Evolutionary conservation across 2,797 vertebrate genomes (phyloP).

Genomic region (Sebastes steindachneri): DNA sequence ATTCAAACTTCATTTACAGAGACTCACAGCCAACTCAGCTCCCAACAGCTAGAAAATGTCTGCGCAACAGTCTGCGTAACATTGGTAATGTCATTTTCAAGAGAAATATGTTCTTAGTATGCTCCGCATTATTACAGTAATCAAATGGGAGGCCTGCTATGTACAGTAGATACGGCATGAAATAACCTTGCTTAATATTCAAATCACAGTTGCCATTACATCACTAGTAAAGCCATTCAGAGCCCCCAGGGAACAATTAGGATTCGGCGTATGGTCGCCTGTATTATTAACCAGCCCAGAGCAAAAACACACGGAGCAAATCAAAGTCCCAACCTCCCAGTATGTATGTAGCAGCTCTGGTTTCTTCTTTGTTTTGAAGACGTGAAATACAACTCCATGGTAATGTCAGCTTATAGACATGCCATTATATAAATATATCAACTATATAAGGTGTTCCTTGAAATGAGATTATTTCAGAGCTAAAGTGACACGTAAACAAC

Average conservation of each 20-base stretch:
- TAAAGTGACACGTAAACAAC: neutral
- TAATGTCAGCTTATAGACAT: neutral
- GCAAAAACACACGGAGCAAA: slow-evolving; percentile 12
- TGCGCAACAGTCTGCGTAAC: neutral
- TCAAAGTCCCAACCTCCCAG: slow-evolving; percentile 5
- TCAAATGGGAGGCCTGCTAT: neutral
- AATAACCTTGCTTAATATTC: slow-evolving; percentile 31
- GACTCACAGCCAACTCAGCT: neutral
- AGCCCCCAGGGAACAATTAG: slow-evolving; percentile 23
- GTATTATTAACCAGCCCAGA: slow-evolving; percentile 30
- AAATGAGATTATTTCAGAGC: neutral
- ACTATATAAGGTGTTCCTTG: no score
- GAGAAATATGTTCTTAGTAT: neutral
- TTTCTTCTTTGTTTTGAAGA: neutral
- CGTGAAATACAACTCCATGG: neutral
- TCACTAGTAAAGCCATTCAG: neutral
- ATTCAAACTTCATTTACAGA: neutral
- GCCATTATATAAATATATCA: neutral
- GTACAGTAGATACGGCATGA: neutral
- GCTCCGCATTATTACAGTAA: neutral
- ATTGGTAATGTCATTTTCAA: neutral
- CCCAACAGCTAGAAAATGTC: neutral
- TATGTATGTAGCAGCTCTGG: neutral
- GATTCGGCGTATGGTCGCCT: neutral
- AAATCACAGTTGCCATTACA: slow-evolving; percentile 23